Evolutionary conservation across 2,888 invertebrate species (phyloP).

Genomic region (Apeira syringaria): DNA sequence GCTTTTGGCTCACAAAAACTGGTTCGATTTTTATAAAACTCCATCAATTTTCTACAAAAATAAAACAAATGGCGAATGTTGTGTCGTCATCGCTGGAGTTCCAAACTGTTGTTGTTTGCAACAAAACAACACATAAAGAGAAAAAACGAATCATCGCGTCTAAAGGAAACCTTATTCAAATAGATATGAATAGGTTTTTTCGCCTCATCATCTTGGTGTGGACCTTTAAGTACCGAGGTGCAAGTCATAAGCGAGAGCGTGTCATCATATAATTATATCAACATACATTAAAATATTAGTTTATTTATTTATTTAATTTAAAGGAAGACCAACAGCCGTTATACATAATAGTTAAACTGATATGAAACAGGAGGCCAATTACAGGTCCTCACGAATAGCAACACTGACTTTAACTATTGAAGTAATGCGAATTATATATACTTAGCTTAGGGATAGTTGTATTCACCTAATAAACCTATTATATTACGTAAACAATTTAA

Average conservation of each 20-base stretch:
- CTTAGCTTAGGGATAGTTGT: too few relatives aligned
- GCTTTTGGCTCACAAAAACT: background rate
- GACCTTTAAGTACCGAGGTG: slow-evolving; percentile 13
- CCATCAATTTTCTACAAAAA: slow-evolving; percentile 12
- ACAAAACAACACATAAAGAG: slow-evolving; percentile 16
- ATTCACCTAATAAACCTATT: too few relatives aligned
- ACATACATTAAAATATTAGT: too few relatives aligned
- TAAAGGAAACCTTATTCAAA: slow-evolving; percentile 21
- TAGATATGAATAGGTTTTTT: slow-evolving; percentile 21
- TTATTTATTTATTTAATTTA: too few relatives aligned
- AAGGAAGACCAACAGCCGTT: too few relatives aligned
- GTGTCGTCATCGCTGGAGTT: slow-evolving; percentile 10
- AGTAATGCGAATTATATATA: too few relatives aligned
- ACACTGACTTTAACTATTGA: too few relatives aligned
- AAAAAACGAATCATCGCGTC: slow-evolving; percentile 19
- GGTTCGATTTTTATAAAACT: background rate
- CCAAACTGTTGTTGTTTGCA: slow-evolving; percentile 13
- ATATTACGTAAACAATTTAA: too few relatives aligned
- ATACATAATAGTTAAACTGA: too few relatives aligned
- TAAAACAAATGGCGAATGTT: slow-evolving; percentile 11
- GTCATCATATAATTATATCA: background rate
- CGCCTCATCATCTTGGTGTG: slow-evolving; percentile 21
- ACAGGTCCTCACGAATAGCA: too few relatives aligned
- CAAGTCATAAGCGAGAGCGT: slow-evolving; percentile 18
- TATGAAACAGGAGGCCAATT: too few relatives aligned